Percentiles rank a stretch among this genome's conserved stretches.
phyloP scores from a whole-genome alignment of 2,888 invertebrate species.

The Linyphia triangularis region DNA sequence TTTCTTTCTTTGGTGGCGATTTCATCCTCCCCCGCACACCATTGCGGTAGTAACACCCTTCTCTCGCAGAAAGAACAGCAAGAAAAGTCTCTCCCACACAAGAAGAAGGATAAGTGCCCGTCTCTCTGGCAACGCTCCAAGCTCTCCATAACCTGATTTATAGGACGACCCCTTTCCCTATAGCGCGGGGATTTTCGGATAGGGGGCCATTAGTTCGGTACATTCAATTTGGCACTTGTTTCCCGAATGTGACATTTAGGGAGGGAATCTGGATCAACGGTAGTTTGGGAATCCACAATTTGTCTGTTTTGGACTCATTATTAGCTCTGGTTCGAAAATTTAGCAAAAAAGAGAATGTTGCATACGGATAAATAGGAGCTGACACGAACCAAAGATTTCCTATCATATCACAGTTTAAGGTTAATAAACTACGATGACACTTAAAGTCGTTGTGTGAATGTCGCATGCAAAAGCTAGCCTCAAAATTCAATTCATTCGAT shows the following conservation, averaged over 20 bases:
- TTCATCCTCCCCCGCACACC: neutral
- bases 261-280: neutral
- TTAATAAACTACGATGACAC: no score
- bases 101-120: slow-evolving; percentile 2
- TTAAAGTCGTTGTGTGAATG: no score
- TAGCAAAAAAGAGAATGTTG: no score
- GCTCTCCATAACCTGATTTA: slow-evolving; percentile 70
- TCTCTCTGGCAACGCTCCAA: slow-evolving; percentile 58
- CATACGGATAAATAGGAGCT: no score
- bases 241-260: neutral
- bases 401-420: no score
- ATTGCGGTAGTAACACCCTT: slow-evolving; percentile 7
- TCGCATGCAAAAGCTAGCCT: no score
- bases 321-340: no score
- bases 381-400: no score
- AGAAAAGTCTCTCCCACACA: slow-evolving; percentile 5
- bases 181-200: slow-evolving; percentile 1
- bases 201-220: slow-evolving; percentile 28
- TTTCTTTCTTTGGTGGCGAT: neutral
- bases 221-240: neutral
- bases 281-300: neutral
- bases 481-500: no score
- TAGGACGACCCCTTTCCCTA: slow-evolving; percentile 12
- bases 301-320: neutral
- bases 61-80: slow-evolving; percentile 21